Conservation (phyloP, 92 coral and sea anemone genomes). For the Siderastrea radians region DNA sequence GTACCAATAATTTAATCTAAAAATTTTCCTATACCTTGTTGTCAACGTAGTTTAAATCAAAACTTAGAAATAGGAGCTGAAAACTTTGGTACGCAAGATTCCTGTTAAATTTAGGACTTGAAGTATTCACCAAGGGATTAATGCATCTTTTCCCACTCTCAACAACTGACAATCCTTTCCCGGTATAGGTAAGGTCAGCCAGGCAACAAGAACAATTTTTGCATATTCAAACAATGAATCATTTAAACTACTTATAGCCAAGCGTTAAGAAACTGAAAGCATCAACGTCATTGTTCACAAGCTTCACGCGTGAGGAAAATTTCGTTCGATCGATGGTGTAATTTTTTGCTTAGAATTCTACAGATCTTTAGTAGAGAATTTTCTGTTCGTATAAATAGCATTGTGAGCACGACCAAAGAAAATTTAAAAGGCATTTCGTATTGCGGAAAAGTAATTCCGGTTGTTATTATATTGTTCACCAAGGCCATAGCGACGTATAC, state of each 20-base stretch:
- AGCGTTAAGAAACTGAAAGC: not conserved
- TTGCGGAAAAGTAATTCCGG: not conserved
- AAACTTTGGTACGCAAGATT: not conserved
- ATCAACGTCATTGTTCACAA: not conserved
- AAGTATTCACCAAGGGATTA: not conserved
- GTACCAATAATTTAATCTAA: too few relatives aligned
- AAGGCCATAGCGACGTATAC: conserved; percentile 5
- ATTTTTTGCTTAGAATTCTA: not conserved
- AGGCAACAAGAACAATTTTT: not conserved
- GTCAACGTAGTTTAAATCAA: not conserved
- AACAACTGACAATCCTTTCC: not conserved
- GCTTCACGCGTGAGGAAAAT: not conserved
- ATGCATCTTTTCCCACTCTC: not conserved
- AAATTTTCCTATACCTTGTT: not conserved
- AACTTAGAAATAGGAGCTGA: too few relatives aligned
- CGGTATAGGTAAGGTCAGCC: not conserved
- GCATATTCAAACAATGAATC: not conserved
- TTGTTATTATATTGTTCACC: not conserved
- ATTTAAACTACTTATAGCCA: conserved; percentile 3
- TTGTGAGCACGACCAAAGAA: not conserved
- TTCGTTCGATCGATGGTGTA: not conserved
- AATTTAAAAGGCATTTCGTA: not conserved
- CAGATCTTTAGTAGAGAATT: not conserved
- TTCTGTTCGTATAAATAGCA: not conserved
- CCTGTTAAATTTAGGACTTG: not conserved